A percentile compares a stretch with the other conserved stretches of the same genome.
Conservation (phyloP, 2,888 invertebrate species). For the Dynastes tityus region DNA sequence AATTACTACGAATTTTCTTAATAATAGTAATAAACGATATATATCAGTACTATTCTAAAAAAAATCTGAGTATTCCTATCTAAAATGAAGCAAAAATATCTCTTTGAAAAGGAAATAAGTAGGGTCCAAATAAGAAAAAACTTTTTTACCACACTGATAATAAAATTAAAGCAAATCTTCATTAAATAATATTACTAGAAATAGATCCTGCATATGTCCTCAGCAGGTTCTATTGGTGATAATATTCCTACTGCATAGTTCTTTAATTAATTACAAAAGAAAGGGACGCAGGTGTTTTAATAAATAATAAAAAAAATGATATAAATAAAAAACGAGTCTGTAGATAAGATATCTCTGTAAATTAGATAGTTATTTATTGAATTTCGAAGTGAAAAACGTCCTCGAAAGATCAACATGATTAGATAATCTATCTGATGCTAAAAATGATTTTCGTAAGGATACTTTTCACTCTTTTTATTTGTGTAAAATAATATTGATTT, state of each 20-base stretch:
- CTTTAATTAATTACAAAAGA: too few relatives aligned
- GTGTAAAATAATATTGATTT: conserved; percentile 6
- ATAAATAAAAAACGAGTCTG: not conserved
- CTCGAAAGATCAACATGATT: not conserved
- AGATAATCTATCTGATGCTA: not conserved
- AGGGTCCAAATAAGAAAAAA: conserved; percentile 36
- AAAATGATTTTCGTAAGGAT: too few relatives aligned
- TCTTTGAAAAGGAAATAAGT: conserved; percentile 13
- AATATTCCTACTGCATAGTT: too few relatives aligned
- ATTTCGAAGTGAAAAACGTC: conserved; percentile 24
- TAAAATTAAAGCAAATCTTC: too few relatives aligned
- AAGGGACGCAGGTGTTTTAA: too few relatives aligned
- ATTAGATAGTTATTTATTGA: conserved; percentile 36
- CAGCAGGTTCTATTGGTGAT: too few relatives aligned
- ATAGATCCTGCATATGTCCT: too few relatives aligned
- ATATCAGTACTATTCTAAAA: conserved; percentile 31
- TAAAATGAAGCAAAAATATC: not conserved
- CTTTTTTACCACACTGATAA: conserved; percentile 24
- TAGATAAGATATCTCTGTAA: conserved; percentile 36
- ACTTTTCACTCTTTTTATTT: not conserved
- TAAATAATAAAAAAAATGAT: not conserved
- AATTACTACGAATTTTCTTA: not conserved
- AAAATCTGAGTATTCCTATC: conserved; percentile 17
- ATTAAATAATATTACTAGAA: too few relatives aligned
- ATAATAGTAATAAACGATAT: conserved; percentile 14